phyloP scores from a whole-genome alignment of 2,113 vertebrate species.

The Ameiurus melas region DNA sequence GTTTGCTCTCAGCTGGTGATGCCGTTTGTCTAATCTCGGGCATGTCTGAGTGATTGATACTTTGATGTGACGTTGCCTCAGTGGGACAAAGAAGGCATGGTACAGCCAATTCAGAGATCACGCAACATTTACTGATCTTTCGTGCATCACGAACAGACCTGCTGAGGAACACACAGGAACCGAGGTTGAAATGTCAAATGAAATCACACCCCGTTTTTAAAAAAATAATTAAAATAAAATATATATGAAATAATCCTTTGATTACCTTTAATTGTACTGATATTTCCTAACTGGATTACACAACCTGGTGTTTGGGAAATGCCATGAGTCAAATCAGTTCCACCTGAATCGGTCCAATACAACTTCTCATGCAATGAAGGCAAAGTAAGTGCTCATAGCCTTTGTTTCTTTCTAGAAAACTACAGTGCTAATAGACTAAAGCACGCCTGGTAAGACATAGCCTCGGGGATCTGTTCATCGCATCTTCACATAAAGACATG shows the following conservation, averaged over 20 bases:
- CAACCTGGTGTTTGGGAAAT: slow-evolving; percentile 2
- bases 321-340: background rate
- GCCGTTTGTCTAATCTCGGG: slow-evolving; percentile 33
- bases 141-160: background rate
- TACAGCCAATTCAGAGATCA: slow-evolving; percentile 12
- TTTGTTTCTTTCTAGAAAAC: background rate
- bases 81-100: slow-evolving; percentile 36
- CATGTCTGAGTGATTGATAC: slow-evolving; percentile 22
- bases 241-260: background rate
- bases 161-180: background rate
- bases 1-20: slow-evolving; percentile 17
- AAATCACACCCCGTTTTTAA: slow-evolving; percentile 44
- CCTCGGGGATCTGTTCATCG: background rate
- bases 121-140: slow-evolving; percentile 15
- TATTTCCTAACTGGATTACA: background rate
- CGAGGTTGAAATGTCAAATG: slow-evolving; percentile 46
- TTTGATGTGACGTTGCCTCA: slow-evolving; percentile 37
- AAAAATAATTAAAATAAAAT: too few species aligned
- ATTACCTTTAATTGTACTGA: background rate
- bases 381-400: background rate
- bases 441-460: background rate
- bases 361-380: slow-evolving; percentile 6
- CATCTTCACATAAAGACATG: background rate
- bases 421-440: background rate
- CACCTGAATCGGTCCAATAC: background rate